Percentiles rank a stretch among this genome's conserved stretches.
Evolutionary conservation across 2,797 vertebrate species (phyloP).

Genomic region (Allobates femoralis): DNA sequence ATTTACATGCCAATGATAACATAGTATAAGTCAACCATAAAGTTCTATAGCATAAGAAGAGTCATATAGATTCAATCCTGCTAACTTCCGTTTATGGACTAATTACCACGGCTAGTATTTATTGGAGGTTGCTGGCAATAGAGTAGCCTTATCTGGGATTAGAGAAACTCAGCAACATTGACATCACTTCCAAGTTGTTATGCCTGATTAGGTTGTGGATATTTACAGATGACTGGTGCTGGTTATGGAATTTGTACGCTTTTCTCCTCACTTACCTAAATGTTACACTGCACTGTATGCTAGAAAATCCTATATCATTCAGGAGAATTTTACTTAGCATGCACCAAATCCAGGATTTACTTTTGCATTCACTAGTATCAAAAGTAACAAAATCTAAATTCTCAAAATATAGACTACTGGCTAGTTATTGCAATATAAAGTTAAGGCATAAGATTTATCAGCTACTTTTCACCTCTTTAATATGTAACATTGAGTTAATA

Average conservation of each 20-base stretch:
- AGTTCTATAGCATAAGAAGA: background rate
- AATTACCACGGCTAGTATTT: conserved; percentile 34
- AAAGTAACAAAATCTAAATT: background rate
- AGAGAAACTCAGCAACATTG: conserved; percentile 31
- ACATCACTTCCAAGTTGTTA: conserved; percentile 27
- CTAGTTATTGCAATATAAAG: background rate
- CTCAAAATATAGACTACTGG: background rate
- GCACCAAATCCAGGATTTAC: conserved; percentile 18
- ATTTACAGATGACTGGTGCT: conserved; percentile 25
- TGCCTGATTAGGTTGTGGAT: conserved; percentile 36
- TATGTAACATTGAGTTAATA: background rate
- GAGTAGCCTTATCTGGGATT: conserved; percentile 18
- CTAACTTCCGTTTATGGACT: conserved; percentile 1
- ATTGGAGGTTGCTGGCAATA: conserved; percentile 29
- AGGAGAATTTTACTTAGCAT: conserved; percentile 1
- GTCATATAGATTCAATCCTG: conserved; percentile 6
- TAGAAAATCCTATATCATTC: conserved; percentile 22
- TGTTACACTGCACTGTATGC: background rate
- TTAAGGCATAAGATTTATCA: background rate
- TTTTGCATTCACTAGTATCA: background rate
- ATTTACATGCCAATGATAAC: background rate
- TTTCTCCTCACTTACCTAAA: background rate
- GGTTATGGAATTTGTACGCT: background rate
- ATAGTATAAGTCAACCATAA: conserved; percentile 31
- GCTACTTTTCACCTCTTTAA: background rate